phyloP scores from a whole-genome alignment of 2,888 invertebrate genomes.

The Mycalesis mineus region DNA sequence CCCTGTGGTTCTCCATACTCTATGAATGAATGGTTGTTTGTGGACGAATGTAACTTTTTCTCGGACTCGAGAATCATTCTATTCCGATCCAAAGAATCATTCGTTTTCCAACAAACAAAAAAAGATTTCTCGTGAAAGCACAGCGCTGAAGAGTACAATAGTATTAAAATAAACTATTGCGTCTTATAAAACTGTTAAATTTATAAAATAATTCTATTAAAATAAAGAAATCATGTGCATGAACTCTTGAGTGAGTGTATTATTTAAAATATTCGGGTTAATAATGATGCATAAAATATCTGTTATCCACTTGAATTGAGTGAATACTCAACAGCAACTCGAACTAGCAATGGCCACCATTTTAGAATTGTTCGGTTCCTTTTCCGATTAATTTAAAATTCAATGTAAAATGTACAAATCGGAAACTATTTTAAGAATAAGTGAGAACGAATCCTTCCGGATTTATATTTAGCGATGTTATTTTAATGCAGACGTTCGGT shows the following conservation, averaged over 20 bases:
- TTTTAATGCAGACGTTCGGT: neutral
- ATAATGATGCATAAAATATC: constrained; percentile 38
- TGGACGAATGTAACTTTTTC: constrained; percentile 21
- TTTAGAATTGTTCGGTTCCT: constrained; percentile 68
- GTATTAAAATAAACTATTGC: constrained; percentile 49
- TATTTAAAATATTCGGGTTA: constrained; percentile 41
- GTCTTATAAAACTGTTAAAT: constrained; percentile 42
- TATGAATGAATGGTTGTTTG: neutral
- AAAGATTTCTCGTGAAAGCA: constrained; percentile 71
- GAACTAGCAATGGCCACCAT: constrained; percentile 75
- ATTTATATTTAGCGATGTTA: neutral
- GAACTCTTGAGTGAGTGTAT: constrained; percentile 72
- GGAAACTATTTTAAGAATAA: neutral
- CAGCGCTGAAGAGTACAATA: constrained; percentile 41
- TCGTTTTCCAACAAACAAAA: constrained; percentile 36
- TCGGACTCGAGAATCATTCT: neutral
- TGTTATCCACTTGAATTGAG: constrained; percentile 37
- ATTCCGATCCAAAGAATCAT: constrained; percentile 2
- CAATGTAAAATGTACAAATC: constrained; percentile 9
- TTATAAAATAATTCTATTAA: constrained; percentile 31
- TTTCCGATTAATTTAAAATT: constrained; percentile 48
- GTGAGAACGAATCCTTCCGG: neutral
- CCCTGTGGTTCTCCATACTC: too few species aligned
- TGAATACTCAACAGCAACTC: constrained; percentile 31
- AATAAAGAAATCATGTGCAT: constrained; percentile 67